These are phyloP conservation scores for Cecropterus lyciades DNA, from an alignment of 1,140 invertebrate genomes.

Conservation along the genomic window DNA sequence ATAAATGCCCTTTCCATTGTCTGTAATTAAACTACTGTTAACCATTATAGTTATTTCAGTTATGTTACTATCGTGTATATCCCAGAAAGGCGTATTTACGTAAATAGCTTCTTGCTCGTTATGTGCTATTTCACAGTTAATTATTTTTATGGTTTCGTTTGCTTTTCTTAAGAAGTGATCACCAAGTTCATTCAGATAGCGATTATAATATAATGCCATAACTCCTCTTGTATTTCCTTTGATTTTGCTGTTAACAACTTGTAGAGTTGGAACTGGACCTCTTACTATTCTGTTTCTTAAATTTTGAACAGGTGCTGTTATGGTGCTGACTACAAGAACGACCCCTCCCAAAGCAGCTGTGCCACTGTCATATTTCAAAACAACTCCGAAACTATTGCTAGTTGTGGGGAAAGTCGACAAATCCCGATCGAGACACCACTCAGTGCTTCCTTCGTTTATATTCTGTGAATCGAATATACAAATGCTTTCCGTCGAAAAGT, in stretches of 20 bases:
- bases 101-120: slow-evolving; percentile 92
- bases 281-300: slow-evolving; percentile 88
- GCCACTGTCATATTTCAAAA: slow-evolving; percentile 93
- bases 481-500: slow-evolving; percentile 93
- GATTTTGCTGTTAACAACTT: slow-evolving; percentile 89
- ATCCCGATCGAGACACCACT: slow-evolving; percentile 93
- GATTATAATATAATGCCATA: slow-evolving; percentile 94
- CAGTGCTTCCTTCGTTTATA: slow-evolving; percentile 85
- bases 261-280: slow-evolving; percentile 91
- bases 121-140: slow-evolving; percentile 91
- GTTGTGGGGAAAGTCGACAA: slow-evolving; percentile 94
- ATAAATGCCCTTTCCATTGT: slow-evolving; percentile 93
- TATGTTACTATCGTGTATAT: slow-evolving; percentile 91
- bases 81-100: slow-evolving; percentile 93
- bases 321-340: slow-evolving; percentile 92
- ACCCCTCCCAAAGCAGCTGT: slow-evolving; percentile 90
- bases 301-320: slow-evolving; percentile 88
- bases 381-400: slow-evolving; percentile 92
- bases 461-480: slow-evolving; percentile 90
- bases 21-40: slow-evolving; percentile 92
- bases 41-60: slow-evolving; percentile 94
- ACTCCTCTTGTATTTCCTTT: slow-evolving; percentile 93
- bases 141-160: slow-evolving; percentile 93
- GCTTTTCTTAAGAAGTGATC: slow-evolving; percentile 94
- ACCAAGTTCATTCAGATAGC: slow-evolving; percentile 92